Evolutionary conservation across 2,113 vertebrate species (phyloP), one percentile per base, ranked within the genome.

Genomic region (Sturnus vulgaris): DNA sequence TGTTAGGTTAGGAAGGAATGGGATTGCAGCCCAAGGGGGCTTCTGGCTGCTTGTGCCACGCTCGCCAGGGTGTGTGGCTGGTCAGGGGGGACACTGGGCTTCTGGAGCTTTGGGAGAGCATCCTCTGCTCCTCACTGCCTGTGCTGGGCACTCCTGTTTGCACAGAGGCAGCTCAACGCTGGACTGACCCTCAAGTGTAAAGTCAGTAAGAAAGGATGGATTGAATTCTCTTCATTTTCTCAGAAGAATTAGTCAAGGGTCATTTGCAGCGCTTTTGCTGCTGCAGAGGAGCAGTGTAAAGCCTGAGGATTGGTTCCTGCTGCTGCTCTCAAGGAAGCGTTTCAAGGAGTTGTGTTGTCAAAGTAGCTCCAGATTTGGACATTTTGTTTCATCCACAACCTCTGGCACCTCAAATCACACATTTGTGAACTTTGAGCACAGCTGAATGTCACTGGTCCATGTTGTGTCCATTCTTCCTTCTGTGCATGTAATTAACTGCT

Each of bases 1-100:
- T 78, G 18, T 49, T 49, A 52, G 80, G 86, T 92, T 95, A 91
- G 80, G 75, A 93, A 71, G 88, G 93, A 95, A 92, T 79, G 80
- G 68, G 77, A 90, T 61, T 3, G 30, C 64, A 73, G 95, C 70
- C 86, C 8, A 4, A 4, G 33, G 77, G 92, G 87, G 65, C 15
- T 80, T 63, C 37, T 92, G 92, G 71, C 87, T 97, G 72, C 20
- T 77, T 70, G 24, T 75, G 27, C 33, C 55, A 59, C 40, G 63
- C 61, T 63, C 24, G 27, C 49, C 40, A 27, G 66, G 25, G 73
- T 7, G 15, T 64, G 53, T 69, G 46, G 84, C 61, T 82, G 66
- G 4, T 61, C 18, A 1, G 7, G 28, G 80, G 46, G 77, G 39
- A 44, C 35, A 2, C 0, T 5, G 10, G 18, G 35, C 21, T 61